These are phyloP conservation scores for Neocrepidodera transversa DNA, from an alignment of 2,888 invertebrate genomes.

Conservation along the genomic window DNA sequence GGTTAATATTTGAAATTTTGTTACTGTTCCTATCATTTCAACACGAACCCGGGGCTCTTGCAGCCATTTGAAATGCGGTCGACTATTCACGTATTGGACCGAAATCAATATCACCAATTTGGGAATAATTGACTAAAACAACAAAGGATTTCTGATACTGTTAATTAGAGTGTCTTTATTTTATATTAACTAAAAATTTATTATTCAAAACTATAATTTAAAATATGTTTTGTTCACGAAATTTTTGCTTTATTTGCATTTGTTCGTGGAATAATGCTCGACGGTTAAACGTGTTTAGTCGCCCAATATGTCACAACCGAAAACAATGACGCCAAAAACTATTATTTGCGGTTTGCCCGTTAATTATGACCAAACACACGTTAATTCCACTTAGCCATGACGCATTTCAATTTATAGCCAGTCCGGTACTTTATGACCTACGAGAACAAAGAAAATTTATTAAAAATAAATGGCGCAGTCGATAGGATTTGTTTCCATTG, in stretches of 20 bases:
- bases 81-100: not conserved
- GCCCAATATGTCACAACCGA: conserved; percentile 12
- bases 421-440: no score
- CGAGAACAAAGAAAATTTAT: no score
- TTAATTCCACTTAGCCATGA: conserved; percentile 15
- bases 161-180: no score
- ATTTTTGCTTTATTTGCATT: no score
- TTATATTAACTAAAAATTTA: no score
- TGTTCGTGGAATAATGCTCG: no score
- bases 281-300: conserved; percentile 11
- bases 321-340: conserved; percentile 21
- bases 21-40: not conserved
- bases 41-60: conserved; percentile 1
- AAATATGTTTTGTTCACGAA: no score
- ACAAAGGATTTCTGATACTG: no score
- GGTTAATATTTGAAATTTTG: conserved; percentile 9
- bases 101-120: conserved; percentile 9
- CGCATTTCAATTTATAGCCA: conserved; percentile 17
- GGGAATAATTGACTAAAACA: no score
- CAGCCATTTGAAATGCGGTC: conserved; percentile 1
- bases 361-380: conserved; percentile 22
- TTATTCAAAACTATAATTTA: no score
- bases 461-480: no score
- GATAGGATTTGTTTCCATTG: no score
- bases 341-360: conserved; percentile 28